Base-by-base conservation (phyloP, 2,797 vertebrate genomes). In the Fundulus diaphanus region DNA sequence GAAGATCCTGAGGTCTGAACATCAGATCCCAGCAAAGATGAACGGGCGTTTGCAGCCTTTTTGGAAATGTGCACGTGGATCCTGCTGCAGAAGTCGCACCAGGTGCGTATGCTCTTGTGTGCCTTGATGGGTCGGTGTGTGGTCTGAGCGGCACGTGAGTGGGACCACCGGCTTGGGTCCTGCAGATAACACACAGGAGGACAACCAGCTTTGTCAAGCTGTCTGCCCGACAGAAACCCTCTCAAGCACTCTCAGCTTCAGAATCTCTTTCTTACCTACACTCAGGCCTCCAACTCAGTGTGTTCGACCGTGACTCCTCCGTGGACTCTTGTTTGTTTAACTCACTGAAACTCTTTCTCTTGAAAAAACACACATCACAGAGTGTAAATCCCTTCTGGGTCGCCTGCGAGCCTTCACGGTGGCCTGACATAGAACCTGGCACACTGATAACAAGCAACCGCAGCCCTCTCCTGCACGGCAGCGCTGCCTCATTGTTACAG, bases 131-230 rank as follows among this genome's bases (percentile, higher is more conserved):
- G 67, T 72, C 71, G 75, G 78, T 80, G 78, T 73, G 74, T 11
- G 70, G 73, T 86, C 79, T 73, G 48, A 1, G 67, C 51, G 67
- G 85, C 68, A 76, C 73, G 72, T 5, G 5, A 79, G 68, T 94
- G 93, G 88, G 93, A 92, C 90, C 59, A 74, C 78, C 81, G 65
- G 87, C 85, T 88, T 93, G 91, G 88, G 90, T 75, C 74, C 82
- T 59, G 82, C 80, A 80, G 92, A 94, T 93, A 92, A 87, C 87
- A 86, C 88, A 87, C 88, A 77, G 76, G 90, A 90, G 83, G 86
- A 77, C 66, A 42, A 83, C 83, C 81, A 87, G 90, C 87, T 77
- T 77, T 86, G 87, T 91, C 89, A 88, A 82, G 77, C 87, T 92
- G 87, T 84, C 84, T 85, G 81, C 73, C 75, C 16, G 11, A 85